phyloP scores from a whole-genome alignment of 1,140 invertebrate species.

The Heliconius hermathena region DNA sequence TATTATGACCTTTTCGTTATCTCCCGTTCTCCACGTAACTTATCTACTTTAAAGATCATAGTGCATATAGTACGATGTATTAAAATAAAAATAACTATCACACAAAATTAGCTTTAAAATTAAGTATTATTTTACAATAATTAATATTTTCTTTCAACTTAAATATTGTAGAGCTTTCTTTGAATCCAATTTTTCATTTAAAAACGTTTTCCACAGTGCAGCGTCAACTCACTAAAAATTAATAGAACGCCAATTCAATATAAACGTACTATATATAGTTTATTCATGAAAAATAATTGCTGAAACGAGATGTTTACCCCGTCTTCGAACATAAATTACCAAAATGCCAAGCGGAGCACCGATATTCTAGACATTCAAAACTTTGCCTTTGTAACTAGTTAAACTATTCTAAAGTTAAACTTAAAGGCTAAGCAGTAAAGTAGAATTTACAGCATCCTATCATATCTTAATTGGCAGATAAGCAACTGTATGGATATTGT shows the following conservation, averaged over 20 bases:
- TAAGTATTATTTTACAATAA: background rate
- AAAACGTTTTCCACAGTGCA: background rate
- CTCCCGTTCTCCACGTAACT: too few relatives aligned
- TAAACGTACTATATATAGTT: background rate
- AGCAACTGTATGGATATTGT: constrained; percentile 40
- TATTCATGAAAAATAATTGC: constrained; percentile 27
- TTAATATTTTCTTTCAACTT: background rate
- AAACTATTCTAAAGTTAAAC: constrained; percentile 42
- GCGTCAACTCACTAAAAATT: background rate
- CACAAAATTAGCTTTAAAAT: background rate
- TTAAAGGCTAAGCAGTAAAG: constrained; percentile 30
- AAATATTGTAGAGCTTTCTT: background rate
- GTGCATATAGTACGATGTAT: too few relatives aligned
- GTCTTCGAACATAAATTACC: constrained; percentile 40
- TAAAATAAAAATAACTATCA: too few relatives aligned
- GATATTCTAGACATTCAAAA: constrained; percentile 49
- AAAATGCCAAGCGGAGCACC: constrained; percentile 40
- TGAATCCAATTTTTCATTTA: background rate
- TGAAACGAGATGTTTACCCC: constrained; percentile 20
- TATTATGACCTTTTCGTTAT: too few relatives aligned
- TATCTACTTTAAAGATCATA: too few relatives aligned
- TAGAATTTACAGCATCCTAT: background rate
- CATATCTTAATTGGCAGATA: constrained; percentile 38
- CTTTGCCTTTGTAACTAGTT: constrained; percentile 34
- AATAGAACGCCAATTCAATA: background rate